A percentile compares a stretch with the other conserved stretches of the same genome.
Conservation (phyloP, 2,797 vertebrate genomes). For the Capromys pilorides region DNA sequence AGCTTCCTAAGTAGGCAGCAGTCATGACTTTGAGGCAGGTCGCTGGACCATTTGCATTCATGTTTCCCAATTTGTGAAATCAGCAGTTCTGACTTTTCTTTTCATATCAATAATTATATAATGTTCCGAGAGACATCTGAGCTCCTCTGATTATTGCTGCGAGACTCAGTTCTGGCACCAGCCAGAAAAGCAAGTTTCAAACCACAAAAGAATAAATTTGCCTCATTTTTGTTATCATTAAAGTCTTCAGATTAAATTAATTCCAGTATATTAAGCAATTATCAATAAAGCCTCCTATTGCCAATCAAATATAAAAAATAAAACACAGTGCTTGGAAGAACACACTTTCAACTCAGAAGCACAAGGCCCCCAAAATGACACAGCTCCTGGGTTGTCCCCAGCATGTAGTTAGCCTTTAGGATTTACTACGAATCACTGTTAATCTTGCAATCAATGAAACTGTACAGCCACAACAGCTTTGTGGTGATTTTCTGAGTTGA, state of each 20-base stretch:
- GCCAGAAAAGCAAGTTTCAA: slow-evolving; percentile 45
- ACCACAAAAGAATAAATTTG: slow-evolving; percentile 1
- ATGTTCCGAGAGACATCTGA: slow-evolving; percentile 22
- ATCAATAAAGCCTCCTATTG: background rate
- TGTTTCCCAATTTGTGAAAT: slow-evolving; percentile 49
- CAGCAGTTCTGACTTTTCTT: slow-evolving; percentile 22
- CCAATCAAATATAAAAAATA: slow-evolving; percentile 19
- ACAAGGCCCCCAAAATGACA: background rate
- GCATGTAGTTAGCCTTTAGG: background rate
- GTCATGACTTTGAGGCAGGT: slow-evolving; percentile 66
- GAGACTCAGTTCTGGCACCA: background rate
- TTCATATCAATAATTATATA: slow-evolving; percentile 45
- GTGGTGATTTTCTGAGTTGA: background rate
- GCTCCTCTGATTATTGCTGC: background rate
- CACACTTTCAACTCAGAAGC: slow-evolving; percentile 3
- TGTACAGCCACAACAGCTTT: background rate
- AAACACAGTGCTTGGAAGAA: background rate
- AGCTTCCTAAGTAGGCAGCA: slow-evolving; percentile 34
- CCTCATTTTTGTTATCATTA: slow-evolving; percentile 33
- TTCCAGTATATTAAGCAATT: background rate
- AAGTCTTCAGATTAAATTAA: background rate
- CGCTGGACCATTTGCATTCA: slow-evolving; percentile 45
- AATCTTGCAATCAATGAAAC: background rate
- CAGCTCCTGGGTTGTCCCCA: background rate
- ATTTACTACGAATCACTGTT: background rate